Conservation (phyloP, 2,113 vertebrate species). For the Daboia siamensis region DNA sequence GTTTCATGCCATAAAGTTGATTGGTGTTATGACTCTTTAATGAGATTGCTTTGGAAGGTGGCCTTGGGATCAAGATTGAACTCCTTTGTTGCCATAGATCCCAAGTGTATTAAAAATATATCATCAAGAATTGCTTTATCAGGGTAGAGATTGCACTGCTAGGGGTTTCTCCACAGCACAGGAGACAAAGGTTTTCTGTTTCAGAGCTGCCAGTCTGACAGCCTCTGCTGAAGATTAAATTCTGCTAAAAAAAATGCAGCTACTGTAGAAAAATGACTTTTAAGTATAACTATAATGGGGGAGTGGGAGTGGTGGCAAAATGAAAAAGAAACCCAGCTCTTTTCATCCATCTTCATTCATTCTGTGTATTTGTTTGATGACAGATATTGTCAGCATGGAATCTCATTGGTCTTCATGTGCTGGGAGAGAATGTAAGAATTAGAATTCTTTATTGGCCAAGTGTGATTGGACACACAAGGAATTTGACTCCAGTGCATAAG, state of each 20-base stretch:
- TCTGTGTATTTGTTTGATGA: conserved; percentile 53
- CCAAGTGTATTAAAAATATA: not conserved
- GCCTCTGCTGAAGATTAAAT: conserved; percentile 56
- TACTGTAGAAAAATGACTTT: conserved; percentile 47
- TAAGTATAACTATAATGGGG: conserved; percentile 56
- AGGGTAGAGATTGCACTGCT: conserved; percentile 29
- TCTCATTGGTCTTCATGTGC: conserved; percentile 40
- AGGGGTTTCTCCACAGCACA: conserved; percentile 39
- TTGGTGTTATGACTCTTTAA: not conserved
- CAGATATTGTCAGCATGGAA: conserved; percentile 55
- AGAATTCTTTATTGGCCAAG: too few species aligned
- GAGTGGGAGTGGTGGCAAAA: conserved; percentile 51
- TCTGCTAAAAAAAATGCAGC: conserved; percentile 59
- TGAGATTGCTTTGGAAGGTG: not conserved
- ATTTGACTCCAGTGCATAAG: too few species aligned
- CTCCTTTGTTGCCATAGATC: not conserved
- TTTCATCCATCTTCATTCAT: conserved; percentile 52
- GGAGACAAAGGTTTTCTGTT: conserved; percentile 44
- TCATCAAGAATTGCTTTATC: not conserved
- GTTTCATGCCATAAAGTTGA: not conserved
- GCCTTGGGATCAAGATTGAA: not conserved
- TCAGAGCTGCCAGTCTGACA: conserved; percentile 28
- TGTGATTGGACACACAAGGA: too few species aligned
- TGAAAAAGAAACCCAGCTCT: conserved; percentile 51
- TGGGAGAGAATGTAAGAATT: conserved; percentile 41